These are phyloP conservation scores for Saturnia japonica DNA, from an alignment of 2,888 invertebrate species.

Conservation along the genomic window DNA sequence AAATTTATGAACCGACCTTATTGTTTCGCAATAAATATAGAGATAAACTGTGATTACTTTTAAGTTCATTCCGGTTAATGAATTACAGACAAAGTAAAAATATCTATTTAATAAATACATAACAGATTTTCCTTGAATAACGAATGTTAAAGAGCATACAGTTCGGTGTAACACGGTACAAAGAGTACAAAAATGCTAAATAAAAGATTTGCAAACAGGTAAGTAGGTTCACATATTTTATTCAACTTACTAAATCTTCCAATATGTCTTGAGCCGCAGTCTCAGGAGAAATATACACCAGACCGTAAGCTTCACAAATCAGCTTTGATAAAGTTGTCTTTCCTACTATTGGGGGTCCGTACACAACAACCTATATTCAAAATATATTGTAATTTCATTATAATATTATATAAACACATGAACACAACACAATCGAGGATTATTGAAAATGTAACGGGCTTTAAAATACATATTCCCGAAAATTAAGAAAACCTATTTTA, in stretches of 20 bases:
- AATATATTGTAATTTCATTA: background rate
- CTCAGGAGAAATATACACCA: constrained; percentile 80
- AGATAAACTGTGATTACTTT: too few species aligned
- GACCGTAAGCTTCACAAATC: constrained; percentile 81
- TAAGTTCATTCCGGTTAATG: too few species aligned
- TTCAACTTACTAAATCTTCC: constrained; percentile 77
- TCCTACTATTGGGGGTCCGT: constrained; percentile 85
- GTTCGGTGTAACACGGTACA: too few species aligned
- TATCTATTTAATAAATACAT: too few species aligned
- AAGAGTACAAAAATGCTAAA: background rate
- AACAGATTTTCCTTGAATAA: too few species aligned
- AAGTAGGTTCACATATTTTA: background rate
- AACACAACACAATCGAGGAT: background rate
- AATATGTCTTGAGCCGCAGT: constrained; percentile 78
- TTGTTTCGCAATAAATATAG: too few species aligned
- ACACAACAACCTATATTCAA: constrained; percentile 69
- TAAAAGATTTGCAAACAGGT: background rate
- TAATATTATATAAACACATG: background rate
- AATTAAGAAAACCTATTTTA: constrained; percentile 27
- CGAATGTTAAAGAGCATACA: too few species aligned
- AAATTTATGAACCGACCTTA: too few species aligned
- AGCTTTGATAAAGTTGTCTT: constrained; percentile 83
- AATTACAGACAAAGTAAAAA: too few species aligned
- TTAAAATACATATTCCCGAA: background rate
- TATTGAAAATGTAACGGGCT: too few species aligned